Evolutionary conservation across 2,797 vertebrate genomes (phyloP), one percentile per base, ranked within the genome.

Genomic region (Ataeniobius toweri): DNA sequence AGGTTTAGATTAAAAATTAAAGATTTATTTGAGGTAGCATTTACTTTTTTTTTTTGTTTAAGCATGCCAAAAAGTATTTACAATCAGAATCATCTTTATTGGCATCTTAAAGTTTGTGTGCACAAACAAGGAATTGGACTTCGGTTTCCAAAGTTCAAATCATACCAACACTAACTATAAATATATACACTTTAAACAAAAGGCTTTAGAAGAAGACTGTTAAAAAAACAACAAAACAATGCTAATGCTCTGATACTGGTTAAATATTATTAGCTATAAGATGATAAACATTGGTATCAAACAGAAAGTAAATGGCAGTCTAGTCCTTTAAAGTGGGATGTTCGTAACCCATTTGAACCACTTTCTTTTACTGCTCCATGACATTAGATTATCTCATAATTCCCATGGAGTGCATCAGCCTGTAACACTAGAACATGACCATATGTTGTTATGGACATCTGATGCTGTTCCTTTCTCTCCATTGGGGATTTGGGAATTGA

Each of bases 371-470:
- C 12, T 26, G 63, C 63, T 31, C 36, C 28, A 16, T 48, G 55
- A 65, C 48, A 67, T 67, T 69, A 65, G 28, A 56, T 71, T 51
- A n/a, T 36, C 20, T 73, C 50, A 69, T 69, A 69, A 46, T 26
- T 69, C 67, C 67, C 67, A 26, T 69, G 67, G 67, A 74, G 63
- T 59, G 53, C 18, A 36, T 39, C 50, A 81, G 58, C n/a, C 36
- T 71, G 44, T 74, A 76, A 74, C 75, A 65, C n/a, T 74, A 65
- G 71, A 74, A 78, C 39, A 74, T 78, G 69, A 74, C 73, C 67
- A 69, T 44, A 71, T 5, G 24, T 65, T 65, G 48, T 48, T 56
- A 75, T 78, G 76, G 72, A 71, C 67, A 56, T 75, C 22, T 78
- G 56, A 74, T 48, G 31, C 65, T 63, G 76, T 0, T n/a, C 44